Base-by-base conservation (phyloP, 2,113 vertebrate species). In the Charadrius vociferus region DNA sequence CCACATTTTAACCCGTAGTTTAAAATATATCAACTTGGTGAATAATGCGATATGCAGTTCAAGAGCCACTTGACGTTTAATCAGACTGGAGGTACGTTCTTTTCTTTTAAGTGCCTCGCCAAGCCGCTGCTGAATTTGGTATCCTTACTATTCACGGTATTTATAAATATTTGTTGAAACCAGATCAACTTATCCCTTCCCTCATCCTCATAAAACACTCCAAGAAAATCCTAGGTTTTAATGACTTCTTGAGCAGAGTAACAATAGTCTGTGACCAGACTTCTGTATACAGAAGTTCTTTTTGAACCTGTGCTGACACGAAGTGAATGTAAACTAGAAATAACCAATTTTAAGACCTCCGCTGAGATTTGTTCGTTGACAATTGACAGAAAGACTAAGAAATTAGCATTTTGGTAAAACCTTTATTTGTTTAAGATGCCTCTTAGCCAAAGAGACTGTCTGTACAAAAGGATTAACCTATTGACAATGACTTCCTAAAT, bases 381-480 rank as follows among this genome's bases (percentile, higher is more conserved):
- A 97, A 96, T 75, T 98, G 97, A 98, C 95, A 97, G 91, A 93
- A 97, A 96, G 95, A 93, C 90, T 92, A 90, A 97, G 86, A 98
- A 98, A 98, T 98, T 97, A 98, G 91, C 97, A 98, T 98, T 97
- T 98, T 97, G 94, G 97, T 98, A 97, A 98, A 98, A 98, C 81
- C 91, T 95, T 91, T 98, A 97, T 98, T 98, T 98, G 94, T 98
- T 97, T 96, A 98, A 97, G 93, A 96, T 97, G 85, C 95, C 95
- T 98, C 96, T 98, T 98, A 97, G 96, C 97, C 97, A 97, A 97
- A 97, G 95, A 98, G 81, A 96, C 90, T 97, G 81, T 96, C 98
- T 97, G 93, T 98, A 97, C 92, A 97, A 94, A 98, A 97, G 97
- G 97, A 98, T 98, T 98, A 98, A 97, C 98, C 97, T 98, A 98